Conservation (phyloP, 2,797 vertebrate genomes). For the Nannoperca obscura region DNA sequence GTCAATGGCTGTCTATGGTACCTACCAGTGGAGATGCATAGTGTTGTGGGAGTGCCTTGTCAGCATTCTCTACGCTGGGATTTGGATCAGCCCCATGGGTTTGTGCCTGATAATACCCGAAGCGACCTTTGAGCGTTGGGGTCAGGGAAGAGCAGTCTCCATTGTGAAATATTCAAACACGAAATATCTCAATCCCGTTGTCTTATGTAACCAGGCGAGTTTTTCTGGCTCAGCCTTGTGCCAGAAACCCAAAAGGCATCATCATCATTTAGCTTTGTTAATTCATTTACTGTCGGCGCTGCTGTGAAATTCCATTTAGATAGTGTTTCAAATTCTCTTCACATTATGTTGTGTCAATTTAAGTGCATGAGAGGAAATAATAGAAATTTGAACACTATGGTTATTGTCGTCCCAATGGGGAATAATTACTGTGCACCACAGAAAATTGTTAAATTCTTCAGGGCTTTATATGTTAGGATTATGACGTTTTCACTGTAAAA, state of each 20-base stretch:
- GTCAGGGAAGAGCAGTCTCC: conserved; percentile 49
- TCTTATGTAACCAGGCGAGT: conserved; percentile 28
- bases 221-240: conserved; percentile 30
- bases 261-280: conserved; percentile 57
- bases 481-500: conserved; percentile 38
- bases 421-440: conserved; percentile 51
- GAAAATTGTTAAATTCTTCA: conserved; percentile 42
- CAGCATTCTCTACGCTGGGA: conserved; percentile 39
- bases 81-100: conserved; percentile 56
- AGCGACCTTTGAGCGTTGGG: conserved; percentile 22
- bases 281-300: conserved; percentile 61
- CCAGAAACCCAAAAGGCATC: conserved; percentile 52
- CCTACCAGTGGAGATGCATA: conserved; percentile 37
- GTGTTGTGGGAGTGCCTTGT: conserved; percentile 42
- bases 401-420: conserved; percentile 54
- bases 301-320: conserved; percentile 70
- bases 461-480: conserved; percentile 45
- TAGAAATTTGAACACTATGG: conserved; percentile 52
- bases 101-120: conserved; percentile 52
- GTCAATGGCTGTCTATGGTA: conserved; percentile 56
- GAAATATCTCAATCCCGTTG: conserved; percentile 41
- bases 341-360: conserved; percentile 62
- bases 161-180: conserved; percentile 53
- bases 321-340: conserved; percentile 56
- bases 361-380: conserved; percentile 64